Evolutionary conservation across 2,113 vertebrate genomes (phyloP), one percentile per base, ranked within the genome.

Genomic region (Spea multiplicata): DNA sequence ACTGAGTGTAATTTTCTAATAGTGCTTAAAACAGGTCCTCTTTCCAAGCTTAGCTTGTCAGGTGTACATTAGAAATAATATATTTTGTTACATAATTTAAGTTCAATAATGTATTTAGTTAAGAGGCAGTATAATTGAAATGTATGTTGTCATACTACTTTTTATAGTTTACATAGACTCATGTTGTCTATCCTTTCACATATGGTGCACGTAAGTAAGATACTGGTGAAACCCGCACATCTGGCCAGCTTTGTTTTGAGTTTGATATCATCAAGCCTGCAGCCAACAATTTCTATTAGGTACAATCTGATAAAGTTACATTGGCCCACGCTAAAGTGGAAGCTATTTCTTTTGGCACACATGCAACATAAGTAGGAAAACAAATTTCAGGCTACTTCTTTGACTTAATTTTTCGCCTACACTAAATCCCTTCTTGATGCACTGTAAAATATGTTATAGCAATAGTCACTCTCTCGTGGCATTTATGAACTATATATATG

Each of bases 251-350:
- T 55, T 67, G 74, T 50, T 68, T 67, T 57, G 47, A 57, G 8
- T 52, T 50, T 71, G 55, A 71, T 78, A 71, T 44, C 55, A 77
- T 70, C 55, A 55, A 64, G 62, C 62, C 46, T 62, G 55, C 75
- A 64, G 75, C 66, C 66, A 78, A 59, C 55, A 50, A 64, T 78
- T 47, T 50, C 45, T 78, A 78, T 71, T 71, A 71, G 66, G 59
- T 71, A 61, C 66, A 30, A 76, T 71, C 44, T 71, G 75, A 78
- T 70, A 78, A 45, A 50, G 55, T 53, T 70, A 66, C 55, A 48
- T 70, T 77, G 75, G 75, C 75, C 55, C 44, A 13, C 53, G 49
- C 3, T 71, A 6, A 44, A 48, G 44, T 10, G 50, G 75, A 57
- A 68, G 45, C 69, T 64, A 64, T 78, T 78, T 64, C 46, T 64